A percentile compares a stretch with the other conserved stretches of the same genome.
These are phyloP conservation scores for Ichneumoninae sp. DNA, from an alignment of 2,888 invertebrate genomes.

Conservation along the genomic window DNA sequence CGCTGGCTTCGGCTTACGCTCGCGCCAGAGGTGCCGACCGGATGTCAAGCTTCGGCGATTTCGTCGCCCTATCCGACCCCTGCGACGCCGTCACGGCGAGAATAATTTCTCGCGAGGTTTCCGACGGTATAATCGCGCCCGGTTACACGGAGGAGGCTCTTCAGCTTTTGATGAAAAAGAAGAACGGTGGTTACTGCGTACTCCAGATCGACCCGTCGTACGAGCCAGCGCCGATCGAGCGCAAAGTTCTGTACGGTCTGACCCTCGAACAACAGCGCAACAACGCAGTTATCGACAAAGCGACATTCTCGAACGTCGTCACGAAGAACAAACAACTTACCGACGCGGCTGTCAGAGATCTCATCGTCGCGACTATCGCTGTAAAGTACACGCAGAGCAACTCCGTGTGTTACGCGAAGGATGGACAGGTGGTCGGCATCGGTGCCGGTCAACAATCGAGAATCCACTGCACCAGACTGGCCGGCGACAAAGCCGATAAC, in stretches of 20 bases:
- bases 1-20: constrained; percentile 96
- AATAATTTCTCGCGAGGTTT: constrained; percentile 97
- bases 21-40: constrained; percentile 98
- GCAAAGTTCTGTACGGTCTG: constrained; percentile 93
- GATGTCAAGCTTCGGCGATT: constrained; percentile 99
- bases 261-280: constrained; percentile 95
- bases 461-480: constrained; percentile 98
- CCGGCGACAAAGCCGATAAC: constrained; percentile 98
- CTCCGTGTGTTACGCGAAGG: constrained; percentile 97
- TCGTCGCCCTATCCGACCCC: constrained; percentile 95
- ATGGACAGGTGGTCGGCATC: constrained; percentile 97
- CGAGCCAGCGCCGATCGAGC: constrained; percentile 92
- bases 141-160: constrained; percentile 94
- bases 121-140: constrained; percentile 99
- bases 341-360: constrained; percentile 92
- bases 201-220: constrained; percentile 96
- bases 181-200: constrained; percentile 96
- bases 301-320: constrained; percentile 93
- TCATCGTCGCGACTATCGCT: constrained; percentile 97
- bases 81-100: constrained; percentile 96
- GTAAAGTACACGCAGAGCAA: constrained; percentile 99
- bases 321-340: constrained; percentile 88
- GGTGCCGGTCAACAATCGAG: constrained; percentile 99
- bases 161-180: constrained; percentile 95
- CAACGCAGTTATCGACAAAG: constrained; percentile 91